These are phyloP conservation scores for Diachrysia chrysitis DNA, from an alignment of 2,888 invertebrate species.

Conservation along the genomic window DNA sequence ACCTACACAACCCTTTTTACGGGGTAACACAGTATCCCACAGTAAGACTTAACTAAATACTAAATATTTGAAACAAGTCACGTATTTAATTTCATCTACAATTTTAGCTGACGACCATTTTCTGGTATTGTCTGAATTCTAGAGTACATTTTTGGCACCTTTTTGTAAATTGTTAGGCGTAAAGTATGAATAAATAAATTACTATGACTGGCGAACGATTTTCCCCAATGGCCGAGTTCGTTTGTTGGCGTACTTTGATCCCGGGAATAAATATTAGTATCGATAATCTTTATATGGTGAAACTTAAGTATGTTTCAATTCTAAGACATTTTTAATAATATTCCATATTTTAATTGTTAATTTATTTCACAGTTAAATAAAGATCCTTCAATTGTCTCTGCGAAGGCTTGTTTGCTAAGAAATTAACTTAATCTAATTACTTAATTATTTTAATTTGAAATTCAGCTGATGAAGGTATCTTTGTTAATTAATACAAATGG, in stretches of 20 bases:
- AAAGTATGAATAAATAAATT: too few species aligned
- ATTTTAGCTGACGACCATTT: background rate
- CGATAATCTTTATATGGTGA: too few species aligned
- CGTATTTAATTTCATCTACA: background rate
- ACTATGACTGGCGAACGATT: too few species aligned
- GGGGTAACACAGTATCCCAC: too few species aligned
- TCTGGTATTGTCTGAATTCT: background rate
- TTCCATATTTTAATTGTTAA: slow-evolving; percentile 34
- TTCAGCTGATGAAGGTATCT: slow-evolving; percentile 45
- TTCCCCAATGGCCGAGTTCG: too few species aligned
- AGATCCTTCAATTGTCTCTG: slow-evolving; percentile 44
- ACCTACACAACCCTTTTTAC: too few species aligned
- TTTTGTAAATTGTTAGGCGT: background rate
- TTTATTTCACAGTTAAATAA: slow-evolving; percentile 60
- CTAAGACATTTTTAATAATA: too few species aligned
- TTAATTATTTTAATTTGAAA: slow-evolving; percentile 65
- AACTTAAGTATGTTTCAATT: too few species aligned
- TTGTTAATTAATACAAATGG: slow-evolving; percentile 48
- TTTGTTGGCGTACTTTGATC: too few species aligned
- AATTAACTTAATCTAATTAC: slow-evolving; percentile 61
- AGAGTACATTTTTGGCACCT: too few species aligned
- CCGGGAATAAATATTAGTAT: too few species aligned
- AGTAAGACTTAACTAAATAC: too few species aligned
- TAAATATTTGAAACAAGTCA: background rate
- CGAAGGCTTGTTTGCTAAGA: slow-evolving; percentile 52